Base-by-base conservation (phyloP, 2,888 invertebrate genomes). In the Epirrita christyi region DNA sequence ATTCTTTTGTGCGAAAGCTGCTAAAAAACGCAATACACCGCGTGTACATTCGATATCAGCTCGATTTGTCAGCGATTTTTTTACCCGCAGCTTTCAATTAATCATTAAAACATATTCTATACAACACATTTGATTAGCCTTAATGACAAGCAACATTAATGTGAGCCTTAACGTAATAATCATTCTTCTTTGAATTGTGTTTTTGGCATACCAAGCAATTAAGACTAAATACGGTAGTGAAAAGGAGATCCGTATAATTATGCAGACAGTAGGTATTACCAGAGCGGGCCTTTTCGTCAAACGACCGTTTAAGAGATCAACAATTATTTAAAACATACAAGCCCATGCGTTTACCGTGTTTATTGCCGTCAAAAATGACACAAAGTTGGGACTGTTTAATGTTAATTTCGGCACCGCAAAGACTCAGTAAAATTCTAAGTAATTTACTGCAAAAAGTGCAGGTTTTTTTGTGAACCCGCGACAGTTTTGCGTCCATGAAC, bases 391-490 rank as follows among this genome's bases (percentile, higher is more conserved):
- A 83, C 81, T 77, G 57, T 81, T 85, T 80, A 83, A 83, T 80
- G 85, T 73, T 80, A 81, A 80, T 80, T 83, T 83, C 83, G 77
- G 78, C 83, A 83, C 83, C 78, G 83, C 79, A 81, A 79, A 80
- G 74, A 70, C 64, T 65, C 66, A 6, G 68, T 70, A 66, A 71
- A 75, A 78, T 85, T 85, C 83, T 80, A 75, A 79, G 83, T 85
- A 85, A 78, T 71, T 75, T 71, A 72, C 71, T 87, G 88, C 87
- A 88, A 89, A 89, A 88, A 88, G 76, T 91, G 91, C 91, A 90
- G 80, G 83, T 76, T 83, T 86, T 51, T 29, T 82, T 72, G 79
- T 79, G 76, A 86, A 73, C 9, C 61, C 70, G 66, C 64, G 74
- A 74, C 77, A 75, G 75, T 81, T 78, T 74, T 66, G 69, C 75